A percentile compares a stretch with the other conserved stretches of the same genome.
These are phyloP conservation scores for Andrena haemorrhoa DNA, from an alignment of 2,888 invertebrate genomes.

Conservation along the genomic window DNA sequence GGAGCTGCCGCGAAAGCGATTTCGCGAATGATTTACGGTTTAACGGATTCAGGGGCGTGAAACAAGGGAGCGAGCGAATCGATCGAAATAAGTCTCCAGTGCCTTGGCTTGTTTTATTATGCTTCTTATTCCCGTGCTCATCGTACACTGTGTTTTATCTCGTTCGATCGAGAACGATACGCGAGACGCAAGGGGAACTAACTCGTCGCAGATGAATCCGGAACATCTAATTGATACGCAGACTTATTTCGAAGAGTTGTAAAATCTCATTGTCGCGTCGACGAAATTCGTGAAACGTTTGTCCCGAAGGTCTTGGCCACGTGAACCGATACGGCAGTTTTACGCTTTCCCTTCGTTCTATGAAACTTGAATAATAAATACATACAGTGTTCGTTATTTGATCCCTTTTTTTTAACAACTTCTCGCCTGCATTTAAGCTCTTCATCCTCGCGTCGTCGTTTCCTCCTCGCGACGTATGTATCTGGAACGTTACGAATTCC, in stretches of 20 bases:
- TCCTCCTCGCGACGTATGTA: not conserved
- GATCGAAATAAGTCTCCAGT: constrained; percentile 42
- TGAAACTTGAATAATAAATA: constrained; percentile 35
- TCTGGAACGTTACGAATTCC: not conserved
- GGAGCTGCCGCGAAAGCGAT: not conserved
- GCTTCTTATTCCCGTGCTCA: constrained; percentile 13
- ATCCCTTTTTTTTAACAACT: constrained; percentile 42
- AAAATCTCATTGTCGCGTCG: constrained; percentile 34
- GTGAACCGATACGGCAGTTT: constrained; percentile 38
- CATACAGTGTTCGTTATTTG: constrained; percentile 44
- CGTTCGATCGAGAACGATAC: constrained; percentile 43
- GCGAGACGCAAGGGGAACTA: constrained; percentile 39
- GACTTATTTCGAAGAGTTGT: constrained; percentile 32
- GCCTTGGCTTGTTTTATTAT: constrained; percentile 48
- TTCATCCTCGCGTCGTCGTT: not conserved
- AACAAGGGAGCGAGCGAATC: constrained; percentile 37
- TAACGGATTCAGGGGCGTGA: constrained; percentile 7
- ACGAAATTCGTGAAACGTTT: constrained; percentile 25
- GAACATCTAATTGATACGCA: constrained; percentile 24
- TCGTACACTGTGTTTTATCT: constrained; percentile 12
- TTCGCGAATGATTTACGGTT: constrained; percentile 7
- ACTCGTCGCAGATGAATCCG: constrained; percentile 9
- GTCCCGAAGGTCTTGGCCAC: constrained; percentile 5
- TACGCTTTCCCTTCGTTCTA: constrained; percentile 20
- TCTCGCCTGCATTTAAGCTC: constrained; percentile 44